Percentiles rank a stretch among this genome's conserved stretches.
Evolutionary conservation across 2,113 vertebrate genomes (phyloP).

Genomic region (Microcebus lehilahytsara): DNA sequence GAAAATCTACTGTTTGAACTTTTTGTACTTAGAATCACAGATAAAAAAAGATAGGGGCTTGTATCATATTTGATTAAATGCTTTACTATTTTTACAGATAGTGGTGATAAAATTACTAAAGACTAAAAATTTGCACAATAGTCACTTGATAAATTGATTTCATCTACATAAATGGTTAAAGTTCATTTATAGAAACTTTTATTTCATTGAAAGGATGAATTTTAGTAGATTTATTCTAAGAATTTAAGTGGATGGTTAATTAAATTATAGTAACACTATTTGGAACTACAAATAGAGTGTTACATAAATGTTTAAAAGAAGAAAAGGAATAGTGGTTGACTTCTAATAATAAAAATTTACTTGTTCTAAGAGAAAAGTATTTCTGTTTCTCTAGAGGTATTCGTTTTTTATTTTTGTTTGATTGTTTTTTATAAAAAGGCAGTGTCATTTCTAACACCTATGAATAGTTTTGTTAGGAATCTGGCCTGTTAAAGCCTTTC

Average conservation of each 20-base stretch:
- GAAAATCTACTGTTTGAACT: background rate
- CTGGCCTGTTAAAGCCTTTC: background rate
- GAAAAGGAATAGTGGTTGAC: background rate
- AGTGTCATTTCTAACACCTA: background rate
- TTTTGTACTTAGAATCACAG: background rate
- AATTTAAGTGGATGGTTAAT: background rate
- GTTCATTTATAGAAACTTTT: background rate
- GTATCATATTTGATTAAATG: background rate
- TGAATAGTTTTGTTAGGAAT: background rate
- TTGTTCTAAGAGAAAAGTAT: background rate
- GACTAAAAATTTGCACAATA: background rate
- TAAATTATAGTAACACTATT: conserved; percentile 2
- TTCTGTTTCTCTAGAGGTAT: background rate
- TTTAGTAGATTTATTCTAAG: background rate
- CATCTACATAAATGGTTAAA: background rate
- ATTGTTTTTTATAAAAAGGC: background rate
- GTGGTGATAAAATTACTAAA: background rate
- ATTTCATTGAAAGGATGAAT: conserved; percentile 9
- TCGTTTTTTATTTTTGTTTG: background rate
- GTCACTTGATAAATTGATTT: background rate
- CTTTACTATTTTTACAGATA: background rate
- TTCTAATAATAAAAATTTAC: background rate
- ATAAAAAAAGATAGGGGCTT: background rate
- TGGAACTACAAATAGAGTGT: background rate
- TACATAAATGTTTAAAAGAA: background rate